A percentile compares a stretch with the other conserved stretches of the same genome.
Evolutionary conservation across 2,113 vertebrate species (phyloP).

Genomic region (Romanogobio albipinnatus): DNA sequence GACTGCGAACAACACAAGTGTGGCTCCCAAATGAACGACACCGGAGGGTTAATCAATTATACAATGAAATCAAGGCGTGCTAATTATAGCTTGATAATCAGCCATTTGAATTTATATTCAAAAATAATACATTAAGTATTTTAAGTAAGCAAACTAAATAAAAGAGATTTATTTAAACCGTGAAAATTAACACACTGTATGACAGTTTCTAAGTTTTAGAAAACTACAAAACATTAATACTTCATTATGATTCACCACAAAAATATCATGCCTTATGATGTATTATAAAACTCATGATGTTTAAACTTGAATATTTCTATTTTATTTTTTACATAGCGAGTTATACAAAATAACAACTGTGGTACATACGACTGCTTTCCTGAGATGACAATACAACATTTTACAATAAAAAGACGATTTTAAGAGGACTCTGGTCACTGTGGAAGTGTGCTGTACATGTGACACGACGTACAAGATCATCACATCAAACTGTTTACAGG

Average conservation of each 20-base stretch:
- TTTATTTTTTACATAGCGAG: conserved; percentile 55
- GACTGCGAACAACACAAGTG: too few species aligned
- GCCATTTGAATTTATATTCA: too few species aligned
- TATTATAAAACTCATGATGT: not conserved
- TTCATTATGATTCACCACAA: not conserved
- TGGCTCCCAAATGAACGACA: too few species aligned
- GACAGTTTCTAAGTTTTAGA: not conserved
- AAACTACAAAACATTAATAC: not conserved
- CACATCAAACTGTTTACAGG: not conserved
- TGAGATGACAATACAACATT: conserved; percentile 67
- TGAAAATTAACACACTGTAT: not conserved
- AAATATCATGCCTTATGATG: not conserved
- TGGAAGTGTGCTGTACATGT: not conserved
- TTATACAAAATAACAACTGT: conserved; percentile 23
- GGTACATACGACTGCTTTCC: conserved; percentile 56
- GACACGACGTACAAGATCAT: not conserved
- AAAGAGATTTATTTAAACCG: too few species aligned
- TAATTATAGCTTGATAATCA: not conserved
- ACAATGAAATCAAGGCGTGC: not conserved
- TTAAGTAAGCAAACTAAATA: too few species aligned
- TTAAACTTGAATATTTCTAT: conserved; percentile 40
- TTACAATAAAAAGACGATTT: conserved; percentile 17
- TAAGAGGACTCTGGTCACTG: not conserved
- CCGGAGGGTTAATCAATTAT: not conserved
- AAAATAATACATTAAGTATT: too few species aligned